Conservation (phyloP, 2,888 invertebrate genomes). For the Labia minor region DNA sequence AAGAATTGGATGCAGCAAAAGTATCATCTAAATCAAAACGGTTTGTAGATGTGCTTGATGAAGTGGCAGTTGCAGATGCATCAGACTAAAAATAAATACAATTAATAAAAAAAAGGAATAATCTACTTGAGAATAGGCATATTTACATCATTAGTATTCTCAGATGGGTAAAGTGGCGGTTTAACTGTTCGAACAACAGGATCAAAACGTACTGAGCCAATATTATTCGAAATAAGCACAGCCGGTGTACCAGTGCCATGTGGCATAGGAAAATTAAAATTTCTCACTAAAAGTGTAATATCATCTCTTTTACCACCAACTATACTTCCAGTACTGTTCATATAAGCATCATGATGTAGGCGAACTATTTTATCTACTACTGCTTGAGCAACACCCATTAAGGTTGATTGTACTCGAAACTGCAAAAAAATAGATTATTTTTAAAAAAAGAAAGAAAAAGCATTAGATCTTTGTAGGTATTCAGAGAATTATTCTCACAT, state of each 20-base stretch:
- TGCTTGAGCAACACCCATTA: constrained; percentile 73
- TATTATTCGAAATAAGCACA: constrained; percentile 39
- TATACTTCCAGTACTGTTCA: constrained; percentile 39
- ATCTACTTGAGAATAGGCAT: background rate
- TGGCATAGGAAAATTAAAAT: constrained; percentile 70
- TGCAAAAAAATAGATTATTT: constrained; percentile 36
- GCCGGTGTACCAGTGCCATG: constrained; percentile 41
- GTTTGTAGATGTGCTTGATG: constrained; percentile 20
- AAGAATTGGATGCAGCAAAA: constrained; percentile 15
- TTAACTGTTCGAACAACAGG: constrained; percentile 44
- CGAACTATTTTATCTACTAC: constrained; percentile 74
- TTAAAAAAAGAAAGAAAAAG: no score
- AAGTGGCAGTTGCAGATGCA: constrained; percentile 13
- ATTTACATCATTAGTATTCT: constrained; percentile 13
- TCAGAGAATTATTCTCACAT: background rate
- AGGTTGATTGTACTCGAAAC: constrained; percentile 66
- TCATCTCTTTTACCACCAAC: constrained; percentile 56
- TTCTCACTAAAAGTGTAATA: constrained; percentile 72
- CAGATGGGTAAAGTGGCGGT: constrained; percentile 28
- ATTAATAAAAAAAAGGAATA: background rate
- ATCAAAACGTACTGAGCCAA: constrained; percentile 48
- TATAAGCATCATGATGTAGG: constrained; percentile 68
- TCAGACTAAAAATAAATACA: background rate
- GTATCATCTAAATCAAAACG: constrained; percentile 18
- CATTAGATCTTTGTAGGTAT: background rate